phyloP scores from a whole-genome alignment of 1,140 invertebrate genomes.

The Ceratosolen fusciceps region DNA sequence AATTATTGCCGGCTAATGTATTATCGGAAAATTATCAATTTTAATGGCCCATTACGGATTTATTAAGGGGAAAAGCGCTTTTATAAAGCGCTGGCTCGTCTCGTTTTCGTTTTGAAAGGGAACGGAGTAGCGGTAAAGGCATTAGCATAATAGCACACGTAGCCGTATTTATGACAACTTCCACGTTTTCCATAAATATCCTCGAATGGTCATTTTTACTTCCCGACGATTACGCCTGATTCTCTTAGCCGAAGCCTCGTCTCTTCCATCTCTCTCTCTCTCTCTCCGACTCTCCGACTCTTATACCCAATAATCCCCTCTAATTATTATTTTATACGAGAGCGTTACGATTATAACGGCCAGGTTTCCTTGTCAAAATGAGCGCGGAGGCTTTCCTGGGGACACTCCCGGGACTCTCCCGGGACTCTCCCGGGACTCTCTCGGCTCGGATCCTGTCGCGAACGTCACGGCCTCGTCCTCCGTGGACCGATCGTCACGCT shows the following conservation, averaged over 20 bases:
- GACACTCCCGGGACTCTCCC: no score
- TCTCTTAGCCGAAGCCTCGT: no score
- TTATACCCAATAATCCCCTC: no score
- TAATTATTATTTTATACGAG: no score
- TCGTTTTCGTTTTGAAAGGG: no score
- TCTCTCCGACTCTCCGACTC: not conserved
- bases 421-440: no score
- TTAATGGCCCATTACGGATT: not conserved
- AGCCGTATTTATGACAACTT: slow-evolving; percentile 1
- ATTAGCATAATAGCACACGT: not conserved
- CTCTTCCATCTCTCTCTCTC: not conserved
- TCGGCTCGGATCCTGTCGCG: no score
- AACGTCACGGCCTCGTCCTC: no score
- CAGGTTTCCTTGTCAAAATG: no score
- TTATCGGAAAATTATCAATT: not conserved
- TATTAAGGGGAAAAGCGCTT: not conserved
- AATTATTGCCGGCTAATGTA: not conserved
- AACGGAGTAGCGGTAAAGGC: slow-evolving; percentile 2
- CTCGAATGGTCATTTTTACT: not conserved
- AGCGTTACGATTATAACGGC: no score
- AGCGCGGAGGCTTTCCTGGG: no score
- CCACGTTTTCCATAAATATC: slow-evolving; percentile 34
- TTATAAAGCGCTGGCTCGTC: not conserved
- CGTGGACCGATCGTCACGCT: no score
- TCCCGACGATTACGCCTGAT: not conserved